Conservation (phyloP, 1,140 invertebrate species). For the Papilio helenus region DNA sequence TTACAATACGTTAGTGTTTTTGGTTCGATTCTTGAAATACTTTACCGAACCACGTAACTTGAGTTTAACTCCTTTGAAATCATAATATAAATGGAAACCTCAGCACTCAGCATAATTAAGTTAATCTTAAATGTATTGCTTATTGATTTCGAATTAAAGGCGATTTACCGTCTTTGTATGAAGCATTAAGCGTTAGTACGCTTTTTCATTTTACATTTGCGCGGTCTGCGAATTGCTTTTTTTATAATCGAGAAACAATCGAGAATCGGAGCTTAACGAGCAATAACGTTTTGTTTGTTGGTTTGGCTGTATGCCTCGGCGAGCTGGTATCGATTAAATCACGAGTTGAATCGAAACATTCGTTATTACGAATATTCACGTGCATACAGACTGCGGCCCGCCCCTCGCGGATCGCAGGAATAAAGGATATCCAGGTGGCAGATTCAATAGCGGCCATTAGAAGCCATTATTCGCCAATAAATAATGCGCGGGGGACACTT, state of each 20-base stretch:
- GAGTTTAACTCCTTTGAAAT: no score
- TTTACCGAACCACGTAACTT: no score
- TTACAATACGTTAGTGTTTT: no score
- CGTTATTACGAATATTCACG: slow-evolving; percentile 73
- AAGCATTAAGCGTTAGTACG: neutral
- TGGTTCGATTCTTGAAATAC: no score
- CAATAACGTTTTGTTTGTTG: slow-evolving; percentile 75
- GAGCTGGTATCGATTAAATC: slow-evolving; percentile 74
- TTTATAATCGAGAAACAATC: slow-evolving; percentile 77
- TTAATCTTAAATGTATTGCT: neutral
- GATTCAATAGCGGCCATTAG: slow-evolving; percentile 78
- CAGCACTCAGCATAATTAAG: no score
- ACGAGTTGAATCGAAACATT: slow-evolving; percentile 56
- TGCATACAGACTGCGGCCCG: slow-evolving; percentile 48
- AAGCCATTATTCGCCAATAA: slow-evolving; percentile 78
- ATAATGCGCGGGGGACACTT: slow-evolving; percentile 71
- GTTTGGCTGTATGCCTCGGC: slow-evolving; percentile 53
- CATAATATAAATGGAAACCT: no score
- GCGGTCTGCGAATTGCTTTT: slow-evolving; percentile 57
- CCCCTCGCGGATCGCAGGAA: slow-evolving; percentile 49
- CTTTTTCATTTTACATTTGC: neutral
- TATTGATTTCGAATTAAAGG: neutral
- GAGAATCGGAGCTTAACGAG: slow-evolving; percentile 75
- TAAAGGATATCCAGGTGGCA: slow-evolving; percentile 73
- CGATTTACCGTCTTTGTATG: neutral